Conservation (phyloP, 2,113 vertebrate genomes). For the Psophia crepitans region DNA sequence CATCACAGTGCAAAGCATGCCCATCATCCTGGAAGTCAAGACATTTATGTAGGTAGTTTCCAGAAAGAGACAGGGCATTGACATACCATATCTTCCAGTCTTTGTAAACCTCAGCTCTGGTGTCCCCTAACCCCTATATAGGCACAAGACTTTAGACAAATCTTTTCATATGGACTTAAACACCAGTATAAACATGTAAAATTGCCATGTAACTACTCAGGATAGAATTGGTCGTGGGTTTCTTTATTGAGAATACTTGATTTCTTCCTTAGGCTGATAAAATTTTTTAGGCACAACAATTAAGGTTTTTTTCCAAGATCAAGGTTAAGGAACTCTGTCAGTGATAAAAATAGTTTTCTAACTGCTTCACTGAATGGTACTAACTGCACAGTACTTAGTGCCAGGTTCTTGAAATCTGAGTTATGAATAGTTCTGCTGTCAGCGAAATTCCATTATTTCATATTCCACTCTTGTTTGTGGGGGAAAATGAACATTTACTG, state of each 20-base stretch:
- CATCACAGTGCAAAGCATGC: neutral
- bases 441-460: neutral
- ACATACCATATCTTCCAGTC: neutral
- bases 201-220: neutral
- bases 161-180: neutral
- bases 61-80: neutral
- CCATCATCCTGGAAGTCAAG: neutral
- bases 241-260: neutral
- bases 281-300: neutral
- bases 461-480: neutral
- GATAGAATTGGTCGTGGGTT: neutral
- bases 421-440: neutral
- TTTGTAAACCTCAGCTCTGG: neutral
- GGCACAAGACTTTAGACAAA: neutral
- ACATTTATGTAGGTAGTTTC: neutral
- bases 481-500: no score
- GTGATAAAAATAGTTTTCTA: neutral
- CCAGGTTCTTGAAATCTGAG: neutral
- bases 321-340: neutral
- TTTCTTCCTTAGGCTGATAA: neutral
- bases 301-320: neutral
- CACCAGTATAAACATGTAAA: neutral
- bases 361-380: neutral
- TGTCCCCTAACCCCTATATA: neutral
- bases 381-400: neutral